Conservation (phyloP, 2,113 vertebrate genomes). For the Oreamnos americanus region DNA sequence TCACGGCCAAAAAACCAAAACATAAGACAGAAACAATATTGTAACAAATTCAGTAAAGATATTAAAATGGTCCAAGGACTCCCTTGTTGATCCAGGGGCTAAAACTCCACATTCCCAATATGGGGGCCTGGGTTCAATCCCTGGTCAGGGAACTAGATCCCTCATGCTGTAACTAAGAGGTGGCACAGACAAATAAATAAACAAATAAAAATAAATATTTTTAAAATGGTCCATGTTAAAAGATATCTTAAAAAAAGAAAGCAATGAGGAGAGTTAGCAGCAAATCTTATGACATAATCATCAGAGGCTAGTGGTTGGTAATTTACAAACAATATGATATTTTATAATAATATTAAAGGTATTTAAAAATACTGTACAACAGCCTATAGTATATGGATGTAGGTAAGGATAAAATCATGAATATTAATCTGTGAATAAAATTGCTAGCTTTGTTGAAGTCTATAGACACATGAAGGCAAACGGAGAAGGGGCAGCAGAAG, state of each 20-base stretch:
- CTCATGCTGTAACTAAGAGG: accelerated
- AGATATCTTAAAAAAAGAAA: not conserved
- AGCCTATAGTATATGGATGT: not conserved
- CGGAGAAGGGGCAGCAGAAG: not conserved
- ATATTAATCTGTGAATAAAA: not conserved
- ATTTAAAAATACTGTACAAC: not conserved
- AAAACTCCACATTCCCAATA: not conserved
- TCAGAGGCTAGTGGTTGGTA: not conserved
- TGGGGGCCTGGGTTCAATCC: not conserved
- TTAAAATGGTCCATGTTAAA: not conserved
- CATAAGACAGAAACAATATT: not conserved
- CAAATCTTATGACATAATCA: not conserved
- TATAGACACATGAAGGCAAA: not conserved
- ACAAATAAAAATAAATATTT: not conserved
- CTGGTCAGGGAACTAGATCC: not conserved
- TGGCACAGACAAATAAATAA: not conserved
- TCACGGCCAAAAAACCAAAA: not conserved
- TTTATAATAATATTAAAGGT: not conserved
- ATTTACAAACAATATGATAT: not conserved
- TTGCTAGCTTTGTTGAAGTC: not conserved
- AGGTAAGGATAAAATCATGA: not conserved
- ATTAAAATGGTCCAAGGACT: not conserved
- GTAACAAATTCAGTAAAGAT: not conserved
- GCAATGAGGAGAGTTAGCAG: not conserved
- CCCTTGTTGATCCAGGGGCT: not conserved